Evolutionary conservation across 1,140 invertebrate species (phyloP), one percentile per base, ranked within the genome.

Genomic region (Magallana gigas): DNA sequence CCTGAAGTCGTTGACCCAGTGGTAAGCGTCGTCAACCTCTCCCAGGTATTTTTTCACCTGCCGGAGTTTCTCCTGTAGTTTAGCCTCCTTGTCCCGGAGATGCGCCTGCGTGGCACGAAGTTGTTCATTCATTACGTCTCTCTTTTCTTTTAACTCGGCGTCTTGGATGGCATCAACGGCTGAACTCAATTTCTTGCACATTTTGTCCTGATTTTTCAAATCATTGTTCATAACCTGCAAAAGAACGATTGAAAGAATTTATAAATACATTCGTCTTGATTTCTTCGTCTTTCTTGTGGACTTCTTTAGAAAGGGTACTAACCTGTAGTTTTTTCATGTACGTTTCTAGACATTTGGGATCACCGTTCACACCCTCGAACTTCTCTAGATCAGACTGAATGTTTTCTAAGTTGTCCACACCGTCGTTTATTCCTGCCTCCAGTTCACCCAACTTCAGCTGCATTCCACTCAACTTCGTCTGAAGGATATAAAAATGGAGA

Each of bases 331-430:
- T 99, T 59, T 98, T 98, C 80, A 99, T 95, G 93, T 99, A 98
- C n/a, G 99, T 97, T 95, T 99, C 99, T 58, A 99, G 96, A 81
- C 98, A 96, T 95, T 99, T 98, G 4, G 98, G 97, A 95, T 98
- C 97, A 1, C 97, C 97, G 84, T 96, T 96, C 6, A 98, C 97
- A 57, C 98, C 97, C 92, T 97, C 97, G 9, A 99, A 95, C 58
- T 97, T 97, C 23, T 92, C 87, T 0, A 94, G 83, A 36, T 93
- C 92, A n/a, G 89, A 68, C 84, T 94, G 92, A 6, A 90, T 88
- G 16, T 91, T 90, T 56, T 93, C 90, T n/a, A 95, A 87, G 2
- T 90, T 88, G 16, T 97, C 96, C 8, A 99, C 95, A 7, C 99
- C 95, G 93, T 99, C 98, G 91, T 98, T 96, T 48, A 99, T 96